phyloP scores from a whole-genome alignment of 2,888 invertebrate genomes.

The Augiades crinisus region DNA sequence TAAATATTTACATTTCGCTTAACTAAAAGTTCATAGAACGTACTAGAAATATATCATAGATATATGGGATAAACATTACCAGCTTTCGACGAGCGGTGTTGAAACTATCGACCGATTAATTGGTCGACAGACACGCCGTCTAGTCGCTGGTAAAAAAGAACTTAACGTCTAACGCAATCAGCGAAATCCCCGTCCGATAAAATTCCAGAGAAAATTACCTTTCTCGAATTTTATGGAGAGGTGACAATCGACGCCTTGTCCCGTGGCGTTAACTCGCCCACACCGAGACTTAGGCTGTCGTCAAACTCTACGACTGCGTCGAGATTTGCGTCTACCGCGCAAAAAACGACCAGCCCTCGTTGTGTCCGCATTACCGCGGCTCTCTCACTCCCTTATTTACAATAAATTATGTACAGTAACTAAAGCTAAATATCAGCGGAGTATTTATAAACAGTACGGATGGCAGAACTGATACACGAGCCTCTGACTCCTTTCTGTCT shows the following conservation, averaged over 20 bases:
- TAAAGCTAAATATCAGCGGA: slow-evolving; percentile 44
- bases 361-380: slow-evolving; percentile 77
- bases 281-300: slow-evolving; percentile 45
- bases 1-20: slow-evolving; percentile 63
- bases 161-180: slow-evolving; percentile 59
- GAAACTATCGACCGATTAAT: slow-evolving; percentile 37
- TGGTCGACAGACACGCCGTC: slow-evolving; percentile 40
- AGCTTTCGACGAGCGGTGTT: slow-evolving; percentile 66
- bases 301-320: slow-evolving; percentile 53
- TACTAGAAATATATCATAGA: slow-evolving; percentile 98
- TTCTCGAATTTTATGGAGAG: slow-evolving; percentile 77
- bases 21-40: slow-evolving; percentile 94
- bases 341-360: slow-evolving; percentile 61
- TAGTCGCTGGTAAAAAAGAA: slow-evolving; percentile 74
- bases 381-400: slow-evolving; percentile 49
- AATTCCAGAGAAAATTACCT: slow-evolving; percentile 80
- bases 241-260: slow-evolving; percentile 53
- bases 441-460: slow-evolving; percentile 91
- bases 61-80: slow-evolving; percentile 97
- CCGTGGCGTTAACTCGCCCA: slow-evolving; percentile 41
- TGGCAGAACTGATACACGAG: slow-evolving; percentile 99
- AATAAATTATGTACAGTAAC: slow-evolving; percentile 60
- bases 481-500: slow-evolving; percentile 98
- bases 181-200: slow-evolving; percentile 65
- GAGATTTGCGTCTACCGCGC: slow-evolving; percentile 52